A percentile compares a stretch with the other conserved stretches of the same genome.
Evolutionary conservation across 2,888 invertebrate genomes (phyloP).

Genomic region (Diplolepis rosae): DNA sequence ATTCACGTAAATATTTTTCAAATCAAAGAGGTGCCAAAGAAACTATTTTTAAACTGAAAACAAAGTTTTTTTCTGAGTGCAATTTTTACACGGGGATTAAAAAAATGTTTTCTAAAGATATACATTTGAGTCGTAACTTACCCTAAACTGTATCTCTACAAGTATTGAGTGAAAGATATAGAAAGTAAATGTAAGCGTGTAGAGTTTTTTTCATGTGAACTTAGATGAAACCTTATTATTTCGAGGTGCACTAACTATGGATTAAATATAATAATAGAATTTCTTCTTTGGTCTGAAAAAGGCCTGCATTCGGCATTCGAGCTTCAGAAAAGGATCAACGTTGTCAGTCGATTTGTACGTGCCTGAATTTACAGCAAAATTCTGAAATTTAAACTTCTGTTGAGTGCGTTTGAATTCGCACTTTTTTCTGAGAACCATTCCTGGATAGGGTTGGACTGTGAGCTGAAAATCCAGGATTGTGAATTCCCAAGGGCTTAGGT

Average conservation of each 20-base stretch:
- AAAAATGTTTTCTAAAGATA: not conserved
- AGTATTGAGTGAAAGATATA: not conserved
- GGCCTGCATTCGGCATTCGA: not conserved
- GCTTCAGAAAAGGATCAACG: not conserved
- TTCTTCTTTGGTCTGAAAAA: conserved; percentile 17
- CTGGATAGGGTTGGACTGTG: conserved; percentile 88
- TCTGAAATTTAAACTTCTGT: conserved; percentile 85
- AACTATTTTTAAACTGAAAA: too few species aligned
- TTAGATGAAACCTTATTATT: not conserved
- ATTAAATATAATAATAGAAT: not conserved
- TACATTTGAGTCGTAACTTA: not conserved
- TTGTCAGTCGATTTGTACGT: not conserved
- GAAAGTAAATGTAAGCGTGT: not conserved
- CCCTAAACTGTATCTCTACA: not conserved
- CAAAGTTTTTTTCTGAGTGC: too few species aligned
- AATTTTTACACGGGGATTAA: not conserved
- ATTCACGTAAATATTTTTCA: too few species aligned
- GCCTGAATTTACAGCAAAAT: not conserved
- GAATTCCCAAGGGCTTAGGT: conserved; percentile 87
- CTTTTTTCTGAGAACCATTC: conserved; percentile 92
- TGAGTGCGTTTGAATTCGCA: conserved; percentile 92
- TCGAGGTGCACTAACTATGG: not conserved
- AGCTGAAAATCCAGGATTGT: conserved; percentile 89
- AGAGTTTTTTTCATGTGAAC: not conserved
- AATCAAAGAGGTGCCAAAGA: too few species aligned